Percentiles rank a stretch among this genome's conserved stretches.
These are phyloP conservation scores for Lutjanus erythropterus DNA, from an alignment of 2,113 vertebrate species.

Conservation along the genomic window DNA sequence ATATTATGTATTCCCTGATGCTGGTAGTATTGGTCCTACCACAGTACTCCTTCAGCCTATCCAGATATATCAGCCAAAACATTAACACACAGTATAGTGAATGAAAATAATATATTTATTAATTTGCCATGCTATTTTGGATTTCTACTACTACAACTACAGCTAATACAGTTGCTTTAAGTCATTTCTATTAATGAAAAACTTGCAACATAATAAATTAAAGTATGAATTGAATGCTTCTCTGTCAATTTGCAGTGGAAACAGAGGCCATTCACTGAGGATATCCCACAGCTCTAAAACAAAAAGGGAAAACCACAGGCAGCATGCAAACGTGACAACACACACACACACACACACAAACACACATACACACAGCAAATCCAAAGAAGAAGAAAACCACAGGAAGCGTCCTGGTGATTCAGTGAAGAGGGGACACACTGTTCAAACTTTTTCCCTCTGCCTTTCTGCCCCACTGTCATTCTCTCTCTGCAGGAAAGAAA, in stretches of 20 bases:
- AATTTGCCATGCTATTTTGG: neutral
- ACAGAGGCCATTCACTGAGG: constrained; percentile 11
- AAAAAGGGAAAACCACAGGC: constrained; percentile 32
- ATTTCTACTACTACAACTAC: neutral
- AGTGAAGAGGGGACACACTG: constrained; percentile 36
- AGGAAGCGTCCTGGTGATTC: constrained; percentile 46
- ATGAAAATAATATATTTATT: neutral
- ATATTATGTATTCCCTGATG: constrained; percentile 16
- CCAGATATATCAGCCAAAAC: neutral
- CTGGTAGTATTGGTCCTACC: neutral
- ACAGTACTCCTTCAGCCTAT: neutral
- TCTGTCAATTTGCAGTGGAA: constrained; percentile 3
- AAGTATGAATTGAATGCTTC: neutral
- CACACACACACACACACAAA: neutral
- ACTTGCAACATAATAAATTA: neutral
- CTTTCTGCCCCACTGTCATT: constrained; percentile 20
- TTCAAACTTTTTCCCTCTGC: constrained; percentile 35
- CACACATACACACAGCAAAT: neutral
- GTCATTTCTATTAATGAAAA: neutral
- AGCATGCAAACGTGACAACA: neutral
- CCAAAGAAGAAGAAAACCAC: constrained; percentile 34
- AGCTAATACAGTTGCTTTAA: neutral
- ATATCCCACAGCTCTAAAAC: constrained; percentile 38
- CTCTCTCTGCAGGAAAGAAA: constrained; percentile 8
- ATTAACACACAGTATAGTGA: neutral